Evolutionary conservation across 2,797 vertebrate species (phyloP), one percentile per base, ranked within the genome.

Genomic region (Microctenopoma lineatum): DNA sequence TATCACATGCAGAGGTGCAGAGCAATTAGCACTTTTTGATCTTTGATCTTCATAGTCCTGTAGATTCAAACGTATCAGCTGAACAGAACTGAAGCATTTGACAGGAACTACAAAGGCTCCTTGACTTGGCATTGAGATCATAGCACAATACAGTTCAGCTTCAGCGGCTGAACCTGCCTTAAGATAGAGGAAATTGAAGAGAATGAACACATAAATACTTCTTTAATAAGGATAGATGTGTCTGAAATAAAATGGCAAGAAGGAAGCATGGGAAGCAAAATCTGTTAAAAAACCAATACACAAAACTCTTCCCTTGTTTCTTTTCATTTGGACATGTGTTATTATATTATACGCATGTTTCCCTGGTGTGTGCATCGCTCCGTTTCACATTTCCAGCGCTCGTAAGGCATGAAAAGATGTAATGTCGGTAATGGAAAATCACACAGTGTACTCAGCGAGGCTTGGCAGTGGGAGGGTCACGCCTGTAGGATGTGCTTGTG

Each of bases 401-500:
- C 44, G 53, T 36, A 47, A 56, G 44, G 75, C 34, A 42, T 52
- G 44, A 57, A 42, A 7, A 68, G 39, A 60, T 75, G 48, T 41
- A 34, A 74, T 58, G 50, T 68, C 36, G 25, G 77, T 81, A 76
- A 80, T 87, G 76, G 81, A 88, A 89, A 87, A 71, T 81, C 77
- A 66, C 66, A 62, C 70, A 38, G 46, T 75, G 68, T 75, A 29
- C 76, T 69, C 44, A 7, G 57, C 61, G 39, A 48, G 59, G 59
- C 55, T 54, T 34, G 53, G 45, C 53, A 48, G 55, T 38, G 32
- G 41, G 66, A 72, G 75, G 21, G 56, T 25, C 26, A 12, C 61
- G 32, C 36, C 44, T 48, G 27, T 47, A 53, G 45, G 50, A 71
- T 60, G 65, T 57, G 61, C 44, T 21, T 46, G 5, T 54, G 29